Evolutionary conservation across 2,797 vertebrate species (phyloP), one percentile per base, ranked within the genome.

Genomic region (Anisognathus igniventris): DNA sequence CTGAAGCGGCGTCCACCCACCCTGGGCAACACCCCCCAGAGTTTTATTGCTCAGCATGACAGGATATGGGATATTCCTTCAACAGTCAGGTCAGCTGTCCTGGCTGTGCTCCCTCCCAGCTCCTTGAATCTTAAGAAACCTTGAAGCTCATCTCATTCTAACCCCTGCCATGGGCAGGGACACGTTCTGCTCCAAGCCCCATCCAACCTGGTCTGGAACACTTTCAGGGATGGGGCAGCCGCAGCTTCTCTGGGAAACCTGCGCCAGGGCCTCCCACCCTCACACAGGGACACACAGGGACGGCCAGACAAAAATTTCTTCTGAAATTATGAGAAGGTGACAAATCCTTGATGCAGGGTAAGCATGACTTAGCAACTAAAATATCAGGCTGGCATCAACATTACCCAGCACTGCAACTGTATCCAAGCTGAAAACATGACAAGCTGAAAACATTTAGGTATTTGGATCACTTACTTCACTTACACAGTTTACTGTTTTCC

Each of bases 191-290:
- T 50, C 31, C 60, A 48, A 57, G 17, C 17, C 25, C 31, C 0
- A 0, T 42, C 31, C 35, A 57, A 0, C 16, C 7, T 57, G 17
- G 23, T 8, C 51, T 73, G 7, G 8, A 17, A 57, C 31, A 57
- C 25, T 58, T 12, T 4, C 60, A 84, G 31, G 17, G 51, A 57
- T 27, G 30, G 8, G 13, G 30, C 35, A 73, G 35, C 7, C 17
- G 35, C 30, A 73, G 30, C 13, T 48, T 0, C 81, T 57, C 37
- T n/a, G 53, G 27, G 9, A 6, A 66, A 2, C 7, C 8, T 19
- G n/a, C 16, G 53, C 53, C 23, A 48, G 22, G 14, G 18, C 7
- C 8, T 12, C 14, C 4, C 7, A 42, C 12, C 22, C 50, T 71
- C 18, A 22, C 12, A 39, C 39, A 39, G 39, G 39, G 14, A 39